phyloP scores from a whole-genome alignment of 2,113 vertebrate genomes.

The Cricetomys ansorgei region DNA sequence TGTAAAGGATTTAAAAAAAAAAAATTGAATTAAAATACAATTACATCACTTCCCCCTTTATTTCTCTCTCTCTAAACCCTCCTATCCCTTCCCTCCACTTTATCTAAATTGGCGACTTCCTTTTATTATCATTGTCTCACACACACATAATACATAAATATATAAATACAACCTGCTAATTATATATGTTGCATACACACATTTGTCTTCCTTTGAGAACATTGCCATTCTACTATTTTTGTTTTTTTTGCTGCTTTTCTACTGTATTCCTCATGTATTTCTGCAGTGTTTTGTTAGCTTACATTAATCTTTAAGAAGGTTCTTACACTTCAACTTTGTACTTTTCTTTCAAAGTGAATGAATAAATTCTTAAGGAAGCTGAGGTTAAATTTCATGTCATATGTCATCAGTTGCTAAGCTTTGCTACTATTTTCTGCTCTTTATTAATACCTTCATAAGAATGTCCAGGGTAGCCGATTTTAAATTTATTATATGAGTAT shows the following conservation, averaged over 20 bases:
- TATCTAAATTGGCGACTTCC: background rate
- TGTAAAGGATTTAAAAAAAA: background rate
- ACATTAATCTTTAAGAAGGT: no score
- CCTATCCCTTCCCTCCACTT: background rate
- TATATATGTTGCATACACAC: background rate
- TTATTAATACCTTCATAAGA: background rate
- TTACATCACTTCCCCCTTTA: background rate
- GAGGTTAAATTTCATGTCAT: slow-evolving; percentile 27
- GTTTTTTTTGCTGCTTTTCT: slow-evolving; percentile 26
- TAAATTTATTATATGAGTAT: slow-evolving; percentile 7
- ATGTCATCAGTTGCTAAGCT: background rate
- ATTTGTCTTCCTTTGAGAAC: background rate
- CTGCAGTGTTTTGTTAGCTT: background rate
- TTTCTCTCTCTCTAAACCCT: background rate
- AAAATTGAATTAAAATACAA: background rate
- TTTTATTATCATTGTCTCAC: background rate
- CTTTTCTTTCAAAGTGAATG: slow-evolving; percentile 23
- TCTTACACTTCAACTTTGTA: background rate
- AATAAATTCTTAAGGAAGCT: background rate
- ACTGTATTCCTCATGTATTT: background rate
- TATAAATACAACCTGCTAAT: background rate
- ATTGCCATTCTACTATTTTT: background rate
- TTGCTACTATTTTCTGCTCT: background rate
- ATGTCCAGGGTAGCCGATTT: background rate
- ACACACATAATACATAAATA: background rate